Conservation (phyloP, 2,113 vertebrate genomes). For the Astur gentilis region DNA sequence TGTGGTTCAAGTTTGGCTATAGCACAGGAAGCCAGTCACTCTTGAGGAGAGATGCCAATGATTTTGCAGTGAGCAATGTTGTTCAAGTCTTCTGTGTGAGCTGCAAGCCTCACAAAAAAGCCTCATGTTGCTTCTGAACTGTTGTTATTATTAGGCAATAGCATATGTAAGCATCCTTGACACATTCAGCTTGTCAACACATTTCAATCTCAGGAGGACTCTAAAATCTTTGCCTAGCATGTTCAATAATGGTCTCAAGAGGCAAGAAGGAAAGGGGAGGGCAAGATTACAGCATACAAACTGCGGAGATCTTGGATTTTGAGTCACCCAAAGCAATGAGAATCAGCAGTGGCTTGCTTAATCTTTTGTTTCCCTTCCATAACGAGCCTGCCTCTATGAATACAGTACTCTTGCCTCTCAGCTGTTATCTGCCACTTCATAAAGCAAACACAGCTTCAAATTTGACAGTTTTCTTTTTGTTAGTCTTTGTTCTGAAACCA, state of each 20-base stretch:
- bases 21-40: neutral
- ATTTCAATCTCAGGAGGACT: slow-evolving; percentile 15
- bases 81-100: neutral
- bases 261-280: neutral
- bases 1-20: neutral
- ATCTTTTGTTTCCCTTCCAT: slow-evolving; percentile 66
- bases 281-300: neutral
- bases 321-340: slow-evolving; percentile 38
- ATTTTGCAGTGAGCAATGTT: neutral
- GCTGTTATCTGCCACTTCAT: slow-evolving; percentile 57
- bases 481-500: slow-evolving; percentile 50
- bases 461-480: slow-evolving; percentile 14
- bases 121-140: neutral
- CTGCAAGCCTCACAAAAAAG: neutral
- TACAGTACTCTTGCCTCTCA: slow-evolving; percentile 42
- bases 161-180: neutral
- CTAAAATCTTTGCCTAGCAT: slow-evolving; percentile 18
- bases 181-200: slow-evolving; percentile 37
- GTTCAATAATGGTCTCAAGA: slow-evolving; percentile 3
- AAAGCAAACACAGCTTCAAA: slow-evolving; percentile 54
- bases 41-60: neutral
- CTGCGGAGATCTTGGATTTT: slow-evolving; percentile 17
- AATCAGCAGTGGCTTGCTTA: slow-evolving; percentile 58
- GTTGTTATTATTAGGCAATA: slow-evolving; percentile 18
- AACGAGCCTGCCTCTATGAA: slow-evolving; percentile 56